Evolutionary conservation across 2,888 invertebrate genomes (phyloP).

Genomic region (Stenodera caucasica): DNA sequence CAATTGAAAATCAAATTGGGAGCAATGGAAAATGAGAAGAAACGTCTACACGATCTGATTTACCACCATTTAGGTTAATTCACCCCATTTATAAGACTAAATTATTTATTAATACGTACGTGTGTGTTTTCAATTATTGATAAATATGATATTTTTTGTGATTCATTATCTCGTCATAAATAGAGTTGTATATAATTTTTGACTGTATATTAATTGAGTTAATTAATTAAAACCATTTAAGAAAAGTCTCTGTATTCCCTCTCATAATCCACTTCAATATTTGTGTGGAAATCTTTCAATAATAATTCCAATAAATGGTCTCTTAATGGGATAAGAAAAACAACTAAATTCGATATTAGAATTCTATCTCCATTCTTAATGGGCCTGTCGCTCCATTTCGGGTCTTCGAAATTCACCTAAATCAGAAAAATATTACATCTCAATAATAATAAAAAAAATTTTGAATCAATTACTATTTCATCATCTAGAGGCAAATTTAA

Average conservation of each 20-base stretch:
- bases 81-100: neutral
- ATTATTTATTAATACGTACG: neutral
- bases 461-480: slow-evolving; percentile 14
- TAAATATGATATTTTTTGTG: neutral
- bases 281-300: neutral
- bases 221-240: neutral
- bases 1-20: slow-evolving; percentile 64
- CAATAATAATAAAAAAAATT: neutral
- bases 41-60: neutral
- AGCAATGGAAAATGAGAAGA: slow-evolving; percentile 56
- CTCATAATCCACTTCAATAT: neutral
- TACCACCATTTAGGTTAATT: neutral
- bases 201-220: neutral
- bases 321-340: slow-evolving; percentile 15
- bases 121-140: neutral
- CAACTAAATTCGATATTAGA: slow-evolving; percentile 13
- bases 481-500: slow-evolving; percentile 22
- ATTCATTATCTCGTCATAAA: neutral
- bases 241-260: slow-evolving; percentile 7
- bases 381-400: slow-evolving; percentile 13
- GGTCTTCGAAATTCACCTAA: slow-evolving; percentile 18
- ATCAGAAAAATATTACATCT: neutral
- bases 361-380: slow-evolving; percentile 7
- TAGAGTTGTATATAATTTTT: neutral
- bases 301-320: slow-evolving; percentile 12